Conservation (phyloP, 2,888 invertebrate genomes). For the Lasioglossum morio region DNA sequence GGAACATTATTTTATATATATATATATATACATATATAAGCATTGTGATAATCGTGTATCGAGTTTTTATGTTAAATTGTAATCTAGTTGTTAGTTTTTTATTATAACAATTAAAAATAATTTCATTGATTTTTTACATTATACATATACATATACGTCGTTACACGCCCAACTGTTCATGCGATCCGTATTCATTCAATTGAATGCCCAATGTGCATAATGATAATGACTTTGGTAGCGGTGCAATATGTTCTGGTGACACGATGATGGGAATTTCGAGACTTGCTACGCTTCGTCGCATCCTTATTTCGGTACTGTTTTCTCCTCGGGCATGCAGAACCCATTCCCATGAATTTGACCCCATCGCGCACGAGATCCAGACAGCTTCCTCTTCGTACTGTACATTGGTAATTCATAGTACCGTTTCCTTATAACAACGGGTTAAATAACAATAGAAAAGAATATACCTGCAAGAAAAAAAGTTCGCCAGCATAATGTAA, state of each 20-base stretch:
- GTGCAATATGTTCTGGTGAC: constrained; percentile 67
- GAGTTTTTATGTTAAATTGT: constrained; percentile 28
- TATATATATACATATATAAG: not conserved
- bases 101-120: constrained; percentile 35
- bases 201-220: constrained; percentile 67
- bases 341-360: constrained; percentile 76
- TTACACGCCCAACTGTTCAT: constrained; percentile 65
- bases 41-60: constrained; percentile 45
- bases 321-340: constrained; percentile 70
- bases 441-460: constrained; percentile 1
- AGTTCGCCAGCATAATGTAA: constrained; percentile 76
- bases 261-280: constrained; percentile 71
- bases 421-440: constrained; percentile 9
- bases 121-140: constrained; percentile 64
- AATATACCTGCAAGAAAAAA: constrained; percentile 79
- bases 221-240: constrained; percentile 73
- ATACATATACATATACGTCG: not conserved
- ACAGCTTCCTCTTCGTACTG: constrained; percentile 48
- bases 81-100: constrained; percentile 35
- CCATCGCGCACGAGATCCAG: constrained; percentile 54
- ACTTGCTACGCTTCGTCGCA: constrained; percentile 72
- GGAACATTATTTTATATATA: not conserved
- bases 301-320: constrained; percentile 72
- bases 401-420: constrained; percentile 15
- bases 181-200: constrained; percentile 60